Conservation (phyloP, 2,888 invertebrate genomes). For the Parnassius smintheus region DNA sequence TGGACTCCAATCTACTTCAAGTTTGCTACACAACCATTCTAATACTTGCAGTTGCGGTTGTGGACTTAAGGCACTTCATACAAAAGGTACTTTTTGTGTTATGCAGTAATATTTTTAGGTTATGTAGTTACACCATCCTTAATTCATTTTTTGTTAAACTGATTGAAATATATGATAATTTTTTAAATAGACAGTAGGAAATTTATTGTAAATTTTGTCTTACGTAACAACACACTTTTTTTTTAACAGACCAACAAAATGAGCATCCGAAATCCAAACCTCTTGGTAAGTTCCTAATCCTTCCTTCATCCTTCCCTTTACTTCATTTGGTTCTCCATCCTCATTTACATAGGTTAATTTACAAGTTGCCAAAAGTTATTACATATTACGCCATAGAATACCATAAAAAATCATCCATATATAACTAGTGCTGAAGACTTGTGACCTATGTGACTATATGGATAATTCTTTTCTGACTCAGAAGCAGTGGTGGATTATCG, state of each 20-base stretch:
- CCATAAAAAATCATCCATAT: too few relatives aligned
- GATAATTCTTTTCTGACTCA: too few relatives aligned
- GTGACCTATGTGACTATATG: too few relatives aligned
- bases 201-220: background rate
- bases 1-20: constrained; percentile 47
- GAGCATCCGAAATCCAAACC: constrained; percentile 51
- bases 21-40: constrained; percentile 79
- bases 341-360: too few relatives aligned
- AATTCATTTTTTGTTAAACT: constrained; percentile 19
- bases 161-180: constrained; percentile 3
- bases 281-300: constrained; percentile 59
- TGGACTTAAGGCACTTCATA: constrained; percentile 83
- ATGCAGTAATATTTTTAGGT: constrained; percentile 50
- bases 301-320: constrained; percentile 27
- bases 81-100: constrained; percentile 81
- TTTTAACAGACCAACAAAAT: constrained; percentile 52
- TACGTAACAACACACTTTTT: constrained; percentile 3
- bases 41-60: constrained; percentile 86
- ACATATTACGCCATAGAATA: too few relatives aligned
- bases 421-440: too few relatives aligned
- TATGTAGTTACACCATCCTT: constrained; percentile 65
- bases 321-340: constrained; percentile 13
- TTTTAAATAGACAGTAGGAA: background rate
- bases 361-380: too few relatives aligned
- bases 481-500: too few relatives aligned